Base-by-base conservation (phyloP, 1,140 invertebrate genomes). In the Drosophila neocordata region DNA sequence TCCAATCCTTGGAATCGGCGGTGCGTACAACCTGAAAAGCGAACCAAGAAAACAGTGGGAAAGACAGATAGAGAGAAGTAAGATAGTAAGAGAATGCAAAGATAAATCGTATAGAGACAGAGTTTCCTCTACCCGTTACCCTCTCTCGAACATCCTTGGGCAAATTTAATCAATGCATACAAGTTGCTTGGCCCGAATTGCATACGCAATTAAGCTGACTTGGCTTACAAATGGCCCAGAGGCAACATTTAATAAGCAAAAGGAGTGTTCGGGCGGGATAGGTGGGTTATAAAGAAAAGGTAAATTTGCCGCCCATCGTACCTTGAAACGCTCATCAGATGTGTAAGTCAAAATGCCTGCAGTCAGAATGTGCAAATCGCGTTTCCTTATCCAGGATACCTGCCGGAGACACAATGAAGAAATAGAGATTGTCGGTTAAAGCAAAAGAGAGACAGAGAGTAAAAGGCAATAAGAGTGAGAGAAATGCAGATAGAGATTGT, bases 1-100 rank as follows among this genome's bases (percentile, higher is more conserved):
- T 97, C 97, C 97, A 98, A 93, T 98, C 97, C 87, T 97, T 96
- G 27, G 96, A 96, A 90, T 96, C 96, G 83, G 96, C 95, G 77
- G 95, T 95, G 92, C 96, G 94, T 77, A 96, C 96, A 70, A 97
- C 96, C 93, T 96, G 94, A 90, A 95, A 70, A 27, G 24, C 27
- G 11, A 24, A 58, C 38, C 59, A 53, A 13, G 66, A 44, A 41
- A 18, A 44, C 22, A 37, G 31, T 13, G 9, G 27, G 27, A 22
- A 20, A 44, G 31, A 37, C 27, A 22, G 9, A 64, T 4, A 34
- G 20, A 1, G 2, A 18, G 15, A 24, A 34, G 9, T 0, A 1
- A 18, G 15, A 24, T 27, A 22, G 13, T 53, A 27, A 34, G 27
- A 20, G 38, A 74, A 77, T 68, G 73, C 37, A 69, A 62, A 75